Evolutionary conservation across 2,113 vertebrate genomes (phyloP).

Genomic region (Microcebus tavaratra): DNA sequence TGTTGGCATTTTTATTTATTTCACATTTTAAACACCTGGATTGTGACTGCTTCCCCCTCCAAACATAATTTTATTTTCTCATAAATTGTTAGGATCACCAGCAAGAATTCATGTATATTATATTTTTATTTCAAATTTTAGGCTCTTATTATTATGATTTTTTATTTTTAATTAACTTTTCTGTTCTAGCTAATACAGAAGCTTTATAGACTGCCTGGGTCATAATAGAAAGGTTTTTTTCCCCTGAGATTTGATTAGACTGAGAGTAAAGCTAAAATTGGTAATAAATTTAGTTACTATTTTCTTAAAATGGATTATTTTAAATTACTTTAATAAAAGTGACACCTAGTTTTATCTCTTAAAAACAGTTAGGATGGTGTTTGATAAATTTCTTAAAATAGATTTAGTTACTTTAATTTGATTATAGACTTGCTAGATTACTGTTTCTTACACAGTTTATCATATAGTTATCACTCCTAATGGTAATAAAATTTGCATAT

Average conservation of each 20-base stretch:
- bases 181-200: background rate
- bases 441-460: background rate
- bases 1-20: conserved; percentile 5
- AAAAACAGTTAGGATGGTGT: background rate
- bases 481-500: background rate
- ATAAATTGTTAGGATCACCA: background rate
- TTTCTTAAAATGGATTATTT: background rate
- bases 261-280: conserved; percentile 1
- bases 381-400: conserved; percentile 17
- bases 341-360: background rate
- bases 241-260: background rate
- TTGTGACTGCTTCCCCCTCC: background rate
- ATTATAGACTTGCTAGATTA: background rate
- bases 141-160: background rate
- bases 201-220: background rate
- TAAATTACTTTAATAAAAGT: background rate
- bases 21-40: conserved; percentile 3
- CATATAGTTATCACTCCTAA: background rate
- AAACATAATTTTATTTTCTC: background rate
- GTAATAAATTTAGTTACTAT: background rate
- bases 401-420: background rate
- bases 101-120: conserved; percentile 20
- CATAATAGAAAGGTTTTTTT: background rate
- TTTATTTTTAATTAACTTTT: conserved; percentile 23
- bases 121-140: conserved; percentile 49